Evolutionary conservation across 2,888 invertebrate species (phyloP).

Genomic region (Temnothorax unifasciatus): DNA sequence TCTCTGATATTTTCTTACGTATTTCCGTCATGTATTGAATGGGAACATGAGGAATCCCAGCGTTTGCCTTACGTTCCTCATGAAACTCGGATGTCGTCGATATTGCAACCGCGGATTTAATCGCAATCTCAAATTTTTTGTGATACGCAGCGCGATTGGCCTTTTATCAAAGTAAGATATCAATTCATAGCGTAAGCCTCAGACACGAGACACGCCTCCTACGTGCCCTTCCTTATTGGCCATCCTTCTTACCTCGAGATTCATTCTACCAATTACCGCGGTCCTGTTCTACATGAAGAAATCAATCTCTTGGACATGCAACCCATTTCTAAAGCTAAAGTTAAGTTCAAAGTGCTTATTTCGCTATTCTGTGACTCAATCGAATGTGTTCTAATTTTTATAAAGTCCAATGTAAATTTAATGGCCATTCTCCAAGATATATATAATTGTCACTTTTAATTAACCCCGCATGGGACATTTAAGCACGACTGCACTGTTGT

Average conservation of each 20-base stretch:
- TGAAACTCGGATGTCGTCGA: background rate
- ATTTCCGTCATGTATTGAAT: constrained; percentile 5
- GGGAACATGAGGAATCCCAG: background rate
- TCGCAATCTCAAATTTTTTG: constrained; percentile 42
- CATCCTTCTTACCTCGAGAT: constrained; percentile 77
- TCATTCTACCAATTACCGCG: constrained; percentile 79
- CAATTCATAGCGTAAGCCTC: constrained; percentile 68
- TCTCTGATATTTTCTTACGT: background rate
- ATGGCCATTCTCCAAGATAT: background rate
- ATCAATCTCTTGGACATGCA: constrained; percentile 59
- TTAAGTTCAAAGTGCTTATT: constrained; percentile 45
- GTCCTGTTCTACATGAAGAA: constrained; percentile 76
- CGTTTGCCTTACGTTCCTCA: background rate
- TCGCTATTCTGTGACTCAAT: constrained; percentile 23
- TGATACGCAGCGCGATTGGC: constrained; percentile 56
- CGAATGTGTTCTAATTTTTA: constrained; percentile 10
- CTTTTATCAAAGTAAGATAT: constrained; percentile 68
- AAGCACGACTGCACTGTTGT: background rate
- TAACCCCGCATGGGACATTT: background rate
- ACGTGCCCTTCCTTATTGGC: constrained; percentile 82
- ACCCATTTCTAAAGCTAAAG: constrained; percentile 25
- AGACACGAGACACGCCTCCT: constrained; percentile 78
- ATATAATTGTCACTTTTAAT: background rate
- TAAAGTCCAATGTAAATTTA: background rate
- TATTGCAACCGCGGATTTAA: constrained; percentile 28